Base-by-base conservation (phyloP, 2,888 invertebrate species). In the Hyles lineata region DNA sequence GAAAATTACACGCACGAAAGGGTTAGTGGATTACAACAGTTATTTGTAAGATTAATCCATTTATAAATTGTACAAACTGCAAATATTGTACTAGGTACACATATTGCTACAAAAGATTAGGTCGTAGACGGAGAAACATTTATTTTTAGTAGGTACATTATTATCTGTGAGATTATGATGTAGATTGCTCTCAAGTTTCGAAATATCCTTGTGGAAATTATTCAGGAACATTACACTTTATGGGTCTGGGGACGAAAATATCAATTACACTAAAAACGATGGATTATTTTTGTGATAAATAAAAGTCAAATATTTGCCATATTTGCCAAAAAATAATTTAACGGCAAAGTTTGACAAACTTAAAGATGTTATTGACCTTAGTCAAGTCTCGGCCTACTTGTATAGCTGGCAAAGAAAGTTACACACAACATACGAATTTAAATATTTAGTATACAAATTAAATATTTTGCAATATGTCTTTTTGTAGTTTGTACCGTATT, bases 11-110 rank as follows among this genome's bases (percentile, higher is more conserved):
- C 60, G 35, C 11, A 78, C 35, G 74, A 63, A 50, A 43, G 25
- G 72, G 58, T 67, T 67, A 67, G 58, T 72, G 9, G 70, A 73
- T 59, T 69, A 50, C 74, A 78, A 72, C 74, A 58, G 70, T 25
- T 21, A 72, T n/a, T n/a, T 55, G 72, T 52, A 62, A 72, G 21
- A 52, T 72, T 55, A 62, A 72, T 63, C 55, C 1, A 21, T 61
- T 19, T n/a, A 17, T 21, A 17, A 62, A 52, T 8, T 29, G 21
- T 29, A 61, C 25, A 7, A 50, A 43, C 29, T 59, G 25, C 35
- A 19, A n/a, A n/a, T n/a, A 61, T 61, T 50, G 60, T 35, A 25
- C 29, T 29, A 29, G 3, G 29, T 71, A 50, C 60, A n/a, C 8
- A 43, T 43, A 43, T 43, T 43, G 11, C 43, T 11, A 11, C 43